Evolutionary conservation across 2,797 vertebrate genomes (phyloP).

Genomic region (Enteromius viviparus): DNA sequence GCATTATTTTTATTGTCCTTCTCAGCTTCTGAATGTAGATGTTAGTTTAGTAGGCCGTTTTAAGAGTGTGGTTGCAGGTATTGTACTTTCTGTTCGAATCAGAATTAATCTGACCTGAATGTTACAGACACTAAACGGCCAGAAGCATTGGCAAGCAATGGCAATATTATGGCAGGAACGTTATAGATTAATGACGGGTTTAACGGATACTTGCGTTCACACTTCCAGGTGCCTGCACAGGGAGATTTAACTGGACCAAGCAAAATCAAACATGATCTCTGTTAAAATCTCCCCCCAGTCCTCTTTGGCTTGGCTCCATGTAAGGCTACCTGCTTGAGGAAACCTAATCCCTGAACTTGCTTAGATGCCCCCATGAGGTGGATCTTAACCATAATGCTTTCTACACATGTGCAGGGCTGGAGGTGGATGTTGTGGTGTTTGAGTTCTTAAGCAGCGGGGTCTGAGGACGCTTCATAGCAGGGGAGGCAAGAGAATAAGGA

Average conservation of each 20-base stretch:
- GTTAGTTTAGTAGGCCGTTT: conserved; percentile 4
- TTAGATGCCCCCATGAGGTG: conserved; percentile 30
- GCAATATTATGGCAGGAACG: not conserved
- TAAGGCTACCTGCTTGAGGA: conserved; percentile 51
- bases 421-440: conserved; percentile 55
- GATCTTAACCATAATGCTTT: conserved; percentile 64
- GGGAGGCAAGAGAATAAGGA: not conserved
- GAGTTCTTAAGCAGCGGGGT: conserved; percentile 35
- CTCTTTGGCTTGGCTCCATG: conserved; percentile 56
- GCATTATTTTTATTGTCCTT: not conserved
- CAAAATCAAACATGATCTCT: conserved; percentile 52
- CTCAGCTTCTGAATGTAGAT: not conserved
- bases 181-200: conserved; percentile 29
- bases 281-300: conserved; percentile 4
- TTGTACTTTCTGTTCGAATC: conserved; percentile 38
- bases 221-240: conserved; percentile 23
- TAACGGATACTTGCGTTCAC: conserved; percentile 42
- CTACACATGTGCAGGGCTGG: conserved; percentile 59
- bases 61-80: conserved; percentile 7
- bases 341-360: conserved; percentile 54
- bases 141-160: conserved; percentile 15
- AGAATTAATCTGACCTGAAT: conserved; percentile 19
- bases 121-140: conserved; percentile 5
- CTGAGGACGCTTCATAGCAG: not conserved
- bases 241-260: conserved; percentile 38